These are phyloP conservation scores for Laticauda laticaudata DNA, from an alignment of 2,113 vertebrate genomes.

Conservation along the genomic window DNA sequence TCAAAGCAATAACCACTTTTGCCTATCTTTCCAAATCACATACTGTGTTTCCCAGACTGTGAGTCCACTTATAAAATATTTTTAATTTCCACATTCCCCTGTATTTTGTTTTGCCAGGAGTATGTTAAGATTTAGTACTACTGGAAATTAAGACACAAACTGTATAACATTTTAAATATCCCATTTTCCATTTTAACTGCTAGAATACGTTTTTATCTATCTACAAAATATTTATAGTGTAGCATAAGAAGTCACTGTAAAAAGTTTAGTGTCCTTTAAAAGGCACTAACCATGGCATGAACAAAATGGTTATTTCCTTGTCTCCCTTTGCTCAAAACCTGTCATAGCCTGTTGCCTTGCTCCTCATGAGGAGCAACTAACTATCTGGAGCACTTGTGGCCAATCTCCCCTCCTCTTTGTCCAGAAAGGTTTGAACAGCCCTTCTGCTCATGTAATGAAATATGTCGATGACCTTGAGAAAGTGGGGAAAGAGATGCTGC, in stretches of 20 bases:
- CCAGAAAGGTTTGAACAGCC: neutral
- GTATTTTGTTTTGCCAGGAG: neutral
- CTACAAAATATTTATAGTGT: neutral
- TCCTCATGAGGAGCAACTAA: neutral
- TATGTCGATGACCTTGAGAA: neutral
- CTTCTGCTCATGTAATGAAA: neutral
- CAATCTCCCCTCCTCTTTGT: neutral
- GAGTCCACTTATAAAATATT: neutral
- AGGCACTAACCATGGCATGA: neutral
- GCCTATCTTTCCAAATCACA: neutral
- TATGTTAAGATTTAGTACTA: neutral
- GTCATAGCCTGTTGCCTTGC: neutral
- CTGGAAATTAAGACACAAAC: accelerated
- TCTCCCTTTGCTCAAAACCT: neutral
- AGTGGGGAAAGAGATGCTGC: neutral
- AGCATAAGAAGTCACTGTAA: neutral
- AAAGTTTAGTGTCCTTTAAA: neutral
- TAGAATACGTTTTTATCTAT: neutral
- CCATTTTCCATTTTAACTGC: accelerated
- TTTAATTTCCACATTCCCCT: neutral
- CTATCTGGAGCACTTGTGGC: neutral
- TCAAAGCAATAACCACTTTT: neutral
- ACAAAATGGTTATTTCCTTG: neutral
- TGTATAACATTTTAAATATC: neutral
- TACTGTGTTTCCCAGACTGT: neutral